Percentiles rank a stretch among this genome's conserved stretches.
Evolutionary conservation across 1,140 invertebrate species (phyloP).

Genomic region (Marisa cornuarietis): DNA sequence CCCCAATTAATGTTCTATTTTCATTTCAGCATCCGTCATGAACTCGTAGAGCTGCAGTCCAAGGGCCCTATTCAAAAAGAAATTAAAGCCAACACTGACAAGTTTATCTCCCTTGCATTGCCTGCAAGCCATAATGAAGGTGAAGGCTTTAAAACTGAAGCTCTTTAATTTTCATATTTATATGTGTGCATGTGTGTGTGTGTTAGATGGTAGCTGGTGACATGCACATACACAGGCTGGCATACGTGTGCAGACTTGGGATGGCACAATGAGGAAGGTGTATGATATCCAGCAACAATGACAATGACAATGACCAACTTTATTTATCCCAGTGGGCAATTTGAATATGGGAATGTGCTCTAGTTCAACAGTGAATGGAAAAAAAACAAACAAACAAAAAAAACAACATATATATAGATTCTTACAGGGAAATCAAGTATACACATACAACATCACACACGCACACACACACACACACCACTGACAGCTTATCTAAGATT

Average conservation of each 20-base stretch:
- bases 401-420: too few relatives aligned
- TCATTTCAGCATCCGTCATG: conserved; percentile 51
- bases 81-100: conserved; percentile 57
- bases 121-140: conserved; percentile 63
- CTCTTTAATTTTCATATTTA: neutral
- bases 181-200: conserved; percentile 13
- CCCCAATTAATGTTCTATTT: neutral
- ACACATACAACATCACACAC: too few relatives aligned
- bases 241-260: neutral
- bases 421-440: too few relatives aligned
- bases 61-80: conserved; percentile 46
- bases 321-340: too few relatives aligned
- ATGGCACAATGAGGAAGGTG: too few relatives aligned
- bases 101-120: conserved; percentile 56
- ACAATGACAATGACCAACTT: too few relatives aligned
- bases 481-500: too few relatives aligned
- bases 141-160: conserved; percentile 19
- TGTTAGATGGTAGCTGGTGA: neutral
- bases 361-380: too few relatives aligned
- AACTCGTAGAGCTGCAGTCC: conserved; percentile 48
- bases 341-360: too few relatives aligned
- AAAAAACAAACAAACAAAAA: too few relatives aligned
- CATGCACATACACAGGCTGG: neutral
- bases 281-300: too few relatives aligned
- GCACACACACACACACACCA: too few relatives aligned